Evolutionary conservation across 2,888 invertebrate genomes (phyloP), one percentile per base, ranked within the genome.

Genomic region (Agapostemon virescens): DNA sequence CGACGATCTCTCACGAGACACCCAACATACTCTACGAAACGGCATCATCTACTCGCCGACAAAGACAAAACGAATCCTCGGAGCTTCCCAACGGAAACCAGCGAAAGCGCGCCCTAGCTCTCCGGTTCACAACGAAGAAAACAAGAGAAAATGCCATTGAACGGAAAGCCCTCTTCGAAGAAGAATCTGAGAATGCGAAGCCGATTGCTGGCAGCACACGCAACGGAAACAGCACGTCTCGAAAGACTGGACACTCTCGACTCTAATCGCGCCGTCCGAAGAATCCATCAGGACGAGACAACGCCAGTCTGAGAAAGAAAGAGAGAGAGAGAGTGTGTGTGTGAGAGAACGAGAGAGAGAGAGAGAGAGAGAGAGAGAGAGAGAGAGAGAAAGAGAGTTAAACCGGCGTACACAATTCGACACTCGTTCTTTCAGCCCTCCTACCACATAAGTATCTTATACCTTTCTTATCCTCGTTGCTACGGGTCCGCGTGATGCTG

Each of bases 381-480:
- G 49, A 9, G n/a, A 49, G 61, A 69, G 49, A 40, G 42, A 42
- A 26, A 58, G 69, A 52, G 45, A 79, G 40, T 63, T 36, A 74
- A 69, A 61, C 30, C 69, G 15, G 38, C 66, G 61, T 58, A 49
- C 61, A 61, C 33, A 33, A 61, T 36, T 67, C 67, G 38, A 68
- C 74, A 67, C 58, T 81, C 71, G 64, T 74, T 84, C 77, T 77
- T 78, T 71, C 45, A 76, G 52, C 64, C 42, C 42, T 68, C 58
- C 68, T 79, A 77, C 73, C 79, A 77, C 77, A 72, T 52, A 77
- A 79, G 68, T 76, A 79, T 87, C 86, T 86, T 81, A 79, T 72
- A 85, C 80, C 74, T 85, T 86, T 87, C 82, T 86, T 74, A 87
- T 87, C 83, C 83, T 81, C 74, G 81, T 83, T 83, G 74, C 83